Base-by-base conservation (phyloP, 2,113 vertebrate genomes). In the Hemiprocne comata region DNA sequence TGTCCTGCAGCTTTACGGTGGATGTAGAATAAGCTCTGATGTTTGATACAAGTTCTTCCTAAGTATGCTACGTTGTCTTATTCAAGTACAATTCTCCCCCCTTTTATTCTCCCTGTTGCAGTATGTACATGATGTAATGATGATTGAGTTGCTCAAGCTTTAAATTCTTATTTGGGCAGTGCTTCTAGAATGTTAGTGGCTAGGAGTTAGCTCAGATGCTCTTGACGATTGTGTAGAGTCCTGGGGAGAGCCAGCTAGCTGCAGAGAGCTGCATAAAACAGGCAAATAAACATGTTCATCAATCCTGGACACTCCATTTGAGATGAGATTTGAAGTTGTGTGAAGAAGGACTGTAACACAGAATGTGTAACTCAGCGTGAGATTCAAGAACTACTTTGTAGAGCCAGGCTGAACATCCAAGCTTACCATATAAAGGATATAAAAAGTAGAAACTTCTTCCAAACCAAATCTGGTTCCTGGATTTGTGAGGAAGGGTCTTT, bases 391-490 rank as follows among this genome's bases (percentile, higher is more conserved):
- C 50, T 24, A 38, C 21, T 36, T 61, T 50, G 34, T 61, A 57
- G 24, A 64, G 42, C 48, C 66, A 72, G 33, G 36, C 46, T 74
- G 60, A 62, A 85, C 77, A 83, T 62, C 64, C 21, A n/a, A 48
- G 53, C 25, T 79, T 74, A 54, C 42, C 42, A 33, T 72, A 66
- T 46, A 76, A 78, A 84, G 61, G 44, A 72, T 11, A 8, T 50
- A 60, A 87, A 85, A 72, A 40, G 72, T 70, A 61, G 71, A 95
- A 94, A 69, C n/a, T 84, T 84, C 72, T 84, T 91, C 85, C 77
- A 64, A 86, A 40, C 80, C 55, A 77, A 89, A 81, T 80, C 69
- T 86, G 88, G 51, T 91, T 91, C 93, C 78, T 95, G 82, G 33
- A 86, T 91, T 93, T 92, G 65, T 78, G 40, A 80, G 57, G 48